Evolutionary conservation across 2,113 vertebrate genomes (phyloP).

Genomic region (Columba livia): DNA sequence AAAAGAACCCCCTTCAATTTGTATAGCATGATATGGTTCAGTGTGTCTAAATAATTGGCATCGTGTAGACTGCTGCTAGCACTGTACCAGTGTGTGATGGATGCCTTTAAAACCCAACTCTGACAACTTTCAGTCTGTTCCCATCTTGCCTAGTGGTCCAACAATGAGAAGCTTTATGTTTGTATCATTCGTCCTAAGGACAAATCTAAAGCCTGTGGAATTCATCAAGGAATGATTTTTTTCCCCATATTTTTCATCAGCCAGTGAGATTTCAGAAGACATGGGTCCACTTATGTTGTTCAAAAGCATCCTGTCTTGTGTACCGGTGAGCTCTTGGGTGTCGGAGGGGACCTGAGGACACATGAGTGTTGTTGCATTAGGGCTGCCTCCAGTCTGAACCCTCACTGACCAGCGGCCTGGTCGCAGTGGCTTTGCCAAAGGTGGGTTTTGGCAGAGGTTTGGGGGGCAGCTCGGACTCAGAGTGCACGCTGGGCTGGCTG

Average conservation of each 20-base stretch:
- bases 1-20: background rate
- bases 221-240: background rate
- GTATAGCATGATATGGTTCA: background rate
- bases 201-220: background rate
- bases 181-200: background rate
- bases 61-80: background rate
- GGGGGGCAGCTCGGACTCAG: background rate
- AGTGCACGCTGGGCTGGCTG: rapidly evolving
- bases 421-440: background rate
- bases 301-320: background rate
- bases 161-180: background rate
- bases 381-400: background rate
- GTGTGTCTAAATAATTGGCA: constrained; percentile 20
- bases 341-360: background rate
- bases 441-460: background rate
- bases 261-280: background rate
- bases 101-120: background rate
- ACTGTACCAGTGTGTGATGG: background rate
- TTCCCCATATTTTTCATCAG: background rate
- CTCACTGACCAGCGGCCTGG: background rate
- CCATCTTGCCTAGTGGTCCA: background rate
- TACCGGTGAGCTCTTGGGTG: background rate
- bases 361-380: too few relatives aligned
- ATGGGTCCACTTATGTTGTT: background rate
- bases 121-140: background rate